Percentiles rank a stretch among this genome's conserved stretches.
phyloP scores from a whole-genome alignment of 2,888 invertebrate genomes.

The Agrochola macilenta region DNA sequence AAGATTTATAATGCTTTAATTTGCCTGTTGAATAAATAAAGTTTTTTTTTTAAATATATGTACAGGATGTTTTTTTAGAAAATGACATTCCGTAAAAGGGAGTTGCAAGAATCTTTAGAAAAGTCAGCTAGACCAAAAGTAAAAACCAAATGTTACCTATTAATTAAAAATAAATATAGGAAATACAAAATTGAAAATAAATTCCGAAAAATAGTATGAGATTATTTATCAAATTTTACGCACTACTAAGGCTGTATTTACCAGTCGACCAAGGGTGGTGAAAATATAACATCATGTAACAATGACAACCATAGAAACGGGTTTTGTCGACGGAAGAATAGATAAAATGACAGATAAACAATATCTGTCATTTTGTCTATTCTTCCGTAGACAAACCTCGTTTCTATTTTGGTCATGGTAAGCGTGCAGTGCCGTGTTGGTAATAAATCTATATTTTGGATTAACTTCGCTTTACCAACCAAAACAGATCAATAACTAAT shows the following conservation, averaged over 20 bases:
- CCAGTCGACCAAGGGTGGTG: background rate
- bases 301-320: background rate
- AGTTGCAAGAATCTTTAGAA: background rate
- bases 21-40: background rate
- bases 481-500: constrained; percentile 2
- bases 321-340: too few relatives aligned
- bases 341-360: too few relatives aligned
- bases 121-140: background rate
- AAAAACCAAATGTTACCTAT: background rate
- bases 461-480: background rate
- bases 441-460: background rate
- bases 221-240: background rate
- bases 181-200: background rate
- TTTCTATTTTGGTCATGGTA: too few relatives aligned
- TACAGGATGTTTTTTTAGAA: background rate
- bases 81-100: background rate
- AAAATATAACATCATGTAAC: background rate
- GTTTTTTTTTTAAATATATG: too few relatives aligned
- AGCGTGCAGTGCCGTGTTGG: background rate
- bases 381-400: too few relatives aligned
- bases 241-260: background rate
- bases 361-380: too few relatives aligned
- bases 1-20: background rate
- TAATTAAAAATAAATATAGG: background rate
- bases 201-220: background rate